Evolutionary conservation across 2,888 invertebrate genomes (phyloP).

Genomic region (Schrankia costaestrigalis): DNA sequence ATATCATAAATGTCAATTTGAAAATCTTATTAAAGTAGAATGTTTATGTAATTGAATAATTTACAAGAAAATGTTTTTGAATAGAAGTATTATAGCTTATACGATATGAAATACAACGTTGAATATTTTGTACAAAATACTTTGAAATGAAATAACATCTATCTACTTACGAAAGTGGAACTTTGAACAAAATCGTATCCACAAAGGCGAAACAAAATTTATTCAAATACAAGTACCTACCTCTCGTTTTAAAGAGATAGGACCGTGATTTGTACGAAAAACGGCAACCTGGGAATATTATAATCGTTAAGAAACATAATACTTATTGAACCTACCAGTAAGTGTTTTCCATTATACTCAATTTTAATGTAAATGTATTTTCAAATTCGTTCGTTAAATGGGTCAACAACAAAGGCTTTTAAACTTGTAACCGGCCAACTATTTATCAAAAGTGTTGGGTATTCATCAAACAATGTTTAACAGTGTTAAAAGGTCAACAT

Average conservation of each 20-base stretch:
- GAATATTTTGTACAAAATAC: constrained; percentile 6
- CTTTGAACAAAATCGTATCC: constrained; percentile 19
- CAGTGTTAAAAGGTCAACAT: background rate
- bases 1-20: no score
- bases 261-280: constrained; percentile 20
- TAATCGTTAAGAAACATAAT: constrained; percentile 13
- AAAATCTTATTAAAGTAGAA: no score
- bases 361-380: no score
- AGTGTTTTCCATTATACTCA: no score
- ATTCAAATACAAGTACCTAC: constrained; percentile 29
- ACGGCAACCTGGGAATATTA: constrained; percentile 14
- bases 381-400: no score
- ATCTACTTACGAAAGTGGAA: constrained; percentile 17
- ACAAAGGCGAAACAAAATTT: constrained; percentile 28
- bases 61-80: constrained; percentile 7
- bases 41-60: constrained; percentile 2
- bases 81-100: constrained; percentile 3
- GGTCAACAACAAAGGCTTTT: constrained; percentile 1
- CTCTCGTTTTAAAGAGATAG: constrained; percentile 25
- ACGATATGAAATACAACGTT: background rate
- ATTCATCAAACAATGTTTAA: constrained; percentile 7
- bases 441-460: constrained; percentile 3
- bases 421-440: constrained; percentile 1
- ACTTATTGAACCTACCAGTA: no score
- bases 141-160: constrained; percentile 11